Evolutionary conservation across 2,797 vertebrate genomes (phyloP).

Genomic region (Mormyrops attenuatus): DNA sequence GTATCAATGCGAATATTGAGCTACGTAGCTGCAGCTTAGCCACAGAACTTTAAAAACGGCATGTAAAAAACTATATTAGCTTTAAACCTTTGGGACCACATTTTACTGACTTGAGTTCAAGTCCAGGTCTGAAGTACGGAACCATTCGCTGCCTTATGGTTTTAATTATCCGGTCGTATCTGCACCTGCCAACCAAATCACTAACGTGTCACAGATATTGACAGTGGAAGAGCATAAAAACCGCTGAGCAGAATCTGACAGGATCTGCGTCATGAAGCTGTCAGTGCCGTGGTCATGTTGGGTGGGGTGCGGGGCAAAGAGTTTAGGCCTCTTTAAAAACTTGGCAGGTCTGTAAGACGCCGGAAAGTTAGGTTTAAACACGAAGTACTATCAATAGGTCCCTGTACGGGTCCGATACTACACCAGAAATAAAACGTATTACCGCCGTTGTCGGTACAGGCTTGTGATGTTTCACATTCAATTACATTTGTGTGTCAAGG

Average conservation of each 20-base stretch:
- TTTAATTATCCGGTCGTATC: not conserved
- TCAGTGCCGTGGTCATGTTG: not conserved
- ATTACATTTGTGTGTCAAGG: not conserved
- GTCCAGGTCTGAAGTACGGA: not conserved
- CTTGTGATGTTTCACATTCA: not conserved
- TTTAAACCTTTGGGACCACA: not conserved
- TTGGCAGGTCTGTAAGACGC: not conserved
- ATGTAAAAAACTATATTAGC: not conserved
- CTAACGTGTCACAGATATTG: not conserved
- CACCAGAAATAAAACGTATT: not conserved
- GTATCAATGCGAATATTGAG: not conserved
- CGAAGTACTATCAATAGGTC: not conserved
- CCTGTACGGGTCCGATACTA: not conserved
- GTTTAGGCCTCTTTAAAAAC: not conserved
- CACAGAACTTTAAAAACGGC: not conserved
- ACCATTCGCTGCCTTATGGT: not conserved
- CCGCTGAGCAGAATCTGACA: not conserved
- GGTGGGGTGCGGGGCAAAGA: not conserved
- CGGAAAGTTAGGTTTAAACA: not conserved
- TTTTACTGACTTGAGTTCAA: not conserved
- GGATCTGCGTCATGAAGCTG: not conserved
- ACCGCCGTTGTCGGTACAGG: not conserved
- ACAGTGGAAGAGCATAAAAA: conserved; percentile 6
- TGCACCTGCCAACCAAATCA: conserved; percentile 7
- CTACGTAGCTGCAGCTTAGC: not conserved